phyloP scores from a whole-genome alignment of 2,797 vertebrate genomes.

The Cercopithecus petaurista region DNA sequence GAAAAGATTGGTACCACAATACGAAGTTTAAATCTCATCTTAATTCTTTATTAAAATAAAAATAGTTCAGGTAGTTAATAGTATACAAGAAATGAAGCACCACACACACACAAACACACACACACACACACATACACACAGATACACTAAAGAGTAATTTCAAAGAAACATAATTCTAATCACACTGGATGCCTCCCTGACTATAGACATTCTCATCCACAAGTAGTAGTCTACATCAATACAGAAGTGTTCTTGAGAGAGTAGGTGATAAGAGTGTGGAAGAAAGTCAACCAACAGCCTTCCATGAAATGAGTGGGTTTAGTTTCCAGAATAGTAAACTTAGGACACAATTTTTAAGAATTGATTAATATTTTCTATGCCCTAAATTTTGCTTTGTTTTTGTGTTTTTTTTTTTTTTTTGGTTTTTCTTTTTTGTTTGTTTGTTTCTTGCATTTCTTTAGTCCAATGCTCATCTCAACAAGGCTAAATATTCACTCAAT shows the following conservation, averaged over 20 bases:
- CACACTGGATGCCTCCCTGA: not conserved
- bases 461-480: not conserved
- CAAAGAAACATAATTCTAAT: not conserved
- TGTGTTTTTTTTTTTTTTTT: too few relatives aligned
- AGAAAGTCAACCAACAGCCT: not conserved
- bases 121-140: not conserved
- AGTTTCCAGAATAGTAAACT: not conserved
- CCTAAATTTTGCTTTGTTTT: not conserved
- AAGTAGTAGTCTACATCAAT: fast-evolving
- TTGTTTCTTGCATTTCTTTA: not conserved
- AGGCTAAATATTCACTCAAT: not conserved
- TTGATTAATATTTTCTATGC: not conserved
- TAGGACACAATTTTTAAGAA: not conserved
- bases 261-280: not conserved
- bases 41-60: not conserved
- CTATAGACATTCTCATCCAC: not conserved
- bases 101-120: not conserved
- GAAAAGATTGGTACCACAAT: not conserved
- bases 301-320: not conserved
- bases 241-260: not conserved
- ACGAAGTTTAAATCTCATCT: not conserved
- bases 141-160: not conserved
- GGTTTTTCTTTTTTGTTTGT: not conserved
- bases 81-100: not conserved
- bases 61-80: not conserved